Evolutionary conservation across 2,113 vertebrate genomes (phyloP).

Genomic region (Myrmophylax atrothorax): DNA sequence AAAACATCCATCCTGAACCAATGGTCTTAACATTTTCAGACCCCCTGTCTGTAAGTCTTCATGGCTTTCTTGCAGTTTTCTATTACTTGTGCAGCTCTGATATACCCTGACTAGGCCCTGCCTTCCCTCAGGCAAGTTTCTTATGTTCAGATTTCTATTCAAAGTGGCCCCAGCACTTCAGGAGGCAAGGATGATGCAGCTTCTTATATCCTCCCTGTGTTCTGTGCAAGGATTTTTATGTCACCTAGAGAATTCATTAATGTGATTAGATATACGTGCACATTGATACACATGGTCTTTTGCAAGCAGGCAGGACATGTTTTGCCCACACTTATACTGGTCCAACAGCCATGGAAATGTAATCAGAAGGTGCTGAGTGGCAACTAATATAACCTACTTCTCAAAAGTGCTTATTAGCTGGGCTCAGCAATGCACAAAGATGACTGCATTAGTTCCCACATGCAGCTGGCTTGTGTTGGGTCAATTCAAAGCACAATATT

Average conservation of each 20-base stretch:
- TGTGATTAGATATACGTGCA: not conserved
- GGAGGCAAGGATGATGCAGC: not conserved
- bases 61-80: conserved; percentile 9
- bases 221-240: not conserved
- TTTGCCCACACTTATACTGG: conserved; percentile 3
- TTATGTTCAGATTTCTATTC: conserved; percentile 2
- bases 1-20: too few species aligned
- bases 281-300: not conserved
- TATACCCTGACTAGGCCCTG: not conserved
- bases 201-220: not conserved
- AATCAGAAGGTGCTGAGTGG: conserved; percentile 52
- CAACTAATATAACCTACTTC: conserved; percentile 26
- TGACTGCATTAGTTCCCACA: conserved; percentile 4
- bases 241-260: not conserved
- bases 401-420: not conserved
- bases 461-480: conserved; percentile 15
- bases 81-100: not conserved
- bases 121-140: conserved; percentile 15
- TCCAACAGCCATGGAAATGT: conserved; percentile 26
- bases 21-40: not conserved
- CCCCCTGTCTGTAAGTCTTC: not conserved
- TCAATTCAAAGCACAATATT: conserved; percentile 32
- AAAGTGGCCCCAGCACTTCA: not conserved
- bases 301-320: not conserved
- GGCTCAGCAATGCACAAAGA: conserved; percentile 14